Evolutionary conservation across 2,888 invertebrate species (phyloP).

Genomic region (Omphaloscelis lunosa): DNA sequence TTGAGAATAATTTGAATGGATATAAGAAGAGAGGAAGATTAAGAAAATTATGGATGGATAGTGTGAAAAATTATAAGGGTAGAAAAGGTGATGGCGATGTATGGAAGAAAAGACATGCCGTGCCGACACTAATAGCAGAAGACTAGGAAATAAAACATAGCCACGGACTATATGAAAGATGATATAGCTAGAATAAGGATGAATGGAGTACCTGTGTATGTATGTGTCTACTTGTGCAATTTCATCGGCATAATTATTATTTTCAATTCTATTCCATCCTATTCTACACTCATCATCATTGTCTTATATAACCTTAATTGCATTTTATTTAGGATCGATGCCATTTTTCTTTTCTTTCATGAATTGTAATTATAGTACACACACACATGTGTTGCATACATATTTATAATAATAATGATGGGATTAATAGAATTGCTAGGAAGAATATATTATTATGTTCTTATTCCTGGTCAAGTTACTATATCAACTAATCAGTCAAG

Average conservation of each 20-base stretch:
- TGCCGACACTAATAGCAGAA: not conserved
- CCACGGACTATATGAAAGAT: not conserved
- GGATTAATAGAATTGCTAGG: not conserved
- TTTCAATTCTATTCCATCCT: no score
- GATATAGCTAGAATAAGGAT: not conserved
- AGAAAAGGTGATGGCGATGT: not conserved
- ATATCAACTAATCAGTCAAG: not conserved
- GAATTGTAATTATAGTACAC: no score
- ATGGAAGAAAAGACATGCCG: not conserved
- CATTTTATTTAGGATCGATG: no score
- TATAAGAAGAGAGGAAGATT: not conserved
- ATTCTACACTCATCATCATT: no score
- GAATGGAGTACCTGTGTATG: no score
- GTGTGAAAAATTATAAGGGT: not conserved
- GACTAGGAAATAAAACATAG: not conserved
- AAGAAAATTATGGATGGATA: not conserved
- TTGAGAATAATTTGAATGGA: not conserved
- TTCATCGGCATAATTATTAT: no score
- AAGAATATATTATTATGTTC: not conserved
- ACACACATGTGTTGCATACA: no score
- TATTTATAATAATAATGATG: not conserved
- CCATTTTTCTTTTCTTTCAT: no score
- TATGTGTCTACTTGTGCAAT: no score
- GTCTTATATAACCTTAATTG: no score
- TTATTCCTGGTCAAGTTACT: not conserved